Evolutionary conservation across 2,797 vertebrate genomes (phyloP), one percentile per base, ranked within the genome.

Genomic region (Esox lucius): DNA sequence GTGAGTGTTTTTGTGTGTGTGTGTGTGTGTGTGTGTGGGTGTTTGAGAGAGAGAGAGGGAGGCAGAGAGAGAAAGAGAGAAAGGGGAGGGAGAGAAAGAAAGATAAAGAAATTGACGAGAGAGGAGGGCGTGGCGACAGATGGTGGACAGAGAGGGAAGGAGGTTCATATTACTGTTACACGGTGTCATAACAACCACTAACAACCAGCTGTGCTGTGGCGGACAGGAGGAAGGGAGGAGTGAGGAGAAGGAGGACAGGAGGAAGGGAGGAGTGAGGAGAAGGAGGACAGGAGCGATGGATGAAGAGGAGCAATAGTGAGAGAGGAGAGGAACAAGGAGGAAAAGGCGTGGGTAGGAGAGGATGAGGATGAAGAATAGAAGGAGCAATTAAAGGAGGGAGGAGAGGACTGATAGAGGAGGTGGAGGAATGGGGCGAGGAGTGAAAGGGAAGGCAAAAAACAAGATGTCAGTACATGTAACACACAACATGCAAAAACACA

Each of bases 161-260:
- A 53, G 80, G 80, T 75, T 88, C 82, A 72, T 28, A 64, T 74
- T 73, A 77, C 81, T 89, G 83, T 79, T 86, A 72, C 73, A 17
- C 22, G 75, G 76, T 80, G 86, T 86, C 82, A 82, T 82, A 81
- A 73, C 78, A 81, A 85, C 35, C 80, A 73, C 51, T 83, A 86
- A 86, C 73, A 82, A 84, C 76, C 79, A 81, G 80, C 79, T 79
- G 78, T 66, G 80, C 79, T 79, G 78, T 66, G 22, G 66, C 80
- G 72, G 51, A 56, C n/a, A 53, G n/a, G 33, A n/a, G 28, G 16
- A 8, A n/a, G 42, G 35, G 24, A 22, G 24, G 16, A 24, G 11
- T 2, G 76, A 80, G 84, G 59, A 16, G 67, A 33, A 84, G 16
- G 71, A 76, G 81, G 84, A 81, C 78, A 82, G 86, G 85, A 73